Evolutionary conservation across 1,140 invertebrate genomes (phyloP), one percentile per base, ranked within the genome.

Genomic region (Panulirus ornatus): DNA sequence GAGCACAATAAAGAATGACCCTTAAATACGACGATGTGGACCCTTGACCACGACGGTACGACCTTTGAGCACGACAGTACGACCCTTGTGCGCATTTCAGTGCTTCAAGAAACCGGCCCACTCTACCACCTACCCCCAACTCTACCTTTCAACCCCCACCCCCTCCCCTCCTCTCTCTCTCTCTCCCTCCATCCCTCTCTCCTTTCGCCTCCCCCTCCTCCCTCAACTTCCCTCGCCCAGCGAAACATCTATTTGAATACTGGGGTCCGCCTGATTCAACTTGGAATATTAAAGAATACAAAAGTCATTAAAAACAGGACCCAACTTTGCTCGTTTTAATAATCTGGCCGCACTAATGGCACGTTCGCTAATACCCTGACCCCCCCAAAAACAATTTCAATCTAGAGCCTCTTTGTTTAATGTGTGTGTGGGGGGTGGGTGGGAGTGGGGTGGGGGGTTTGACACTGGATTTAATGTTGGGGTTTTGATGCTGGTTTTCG

Each of bases 271-370:
- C 81, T 83, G 87, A 84, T 89, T 89, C 87, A 89, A 89, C 87
- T 84, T 84, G 79, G 87, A 89, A 89, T 89, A 89, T 88, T 88
- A 88, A 88, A 70, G 79, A 89, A 89, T 89, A 89, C 87, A 88
- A 83, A 89, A 89, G 87, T 89, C 87, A 89, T 89, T 89, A 89
- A 89, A 88, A 89, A 89, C 86, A 88, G 86, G 86, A 88, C 85
- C 76, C 86, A 88, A 88, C 86, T 88, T 88, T 88, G 86, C 86
- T 88, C 86, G 86, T 88, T 88, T 88, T 88, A 88, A 88, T 88
- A 88, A 88, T 88, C 86, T 88, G 76, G 86, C 76, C 86, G 34
- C 78, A 81, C 86, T 88, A 88, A 88, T 88, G 86, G 86, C 86
- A 88, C 76, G 14, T 47, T 40, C 86, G 78, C 86, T 88, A 88